Evolutionary conservation across 2,113 vertebrate species (phyloP).

Genomic region (Halichoerus grypus): DNA sequence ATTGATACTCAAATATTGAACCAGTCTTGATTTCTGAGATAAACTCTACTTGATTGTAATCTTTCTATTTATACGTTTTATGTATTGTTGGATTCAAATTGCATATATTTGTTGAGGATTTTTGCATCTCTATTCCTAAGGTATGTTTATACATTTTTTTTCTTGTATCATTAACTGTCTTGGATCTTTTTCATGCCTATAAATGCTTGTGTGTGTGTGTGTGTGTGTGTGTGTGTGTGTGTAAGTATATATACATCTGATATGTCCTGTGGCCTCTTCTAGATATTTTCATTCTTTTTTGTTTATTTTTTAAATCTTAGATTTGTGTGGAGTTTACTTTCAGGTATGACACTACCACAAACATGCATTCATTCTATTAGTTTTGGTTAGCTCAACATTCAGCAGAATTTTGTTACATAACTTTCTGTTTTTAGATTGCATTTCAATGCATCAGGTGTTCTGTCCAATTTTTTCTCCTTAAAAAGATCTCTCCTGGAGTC

Average conservation of each 20-base stretch:
- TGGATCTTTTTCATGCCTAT: neutral
- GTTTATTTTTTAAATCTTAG: neutral
- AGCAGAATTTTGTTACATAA: neutral
- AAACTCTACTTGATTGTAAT: neutral
- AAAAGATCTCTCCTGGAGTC: neutral
- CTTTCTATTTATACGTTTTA: neutral
- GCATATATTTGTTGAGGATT: neutral
- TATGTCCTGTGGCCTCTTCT: neutral
- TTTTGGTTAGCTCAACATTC: neutral
- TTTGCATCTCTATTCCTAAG: neutral
- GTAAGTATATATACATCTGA: neutral
- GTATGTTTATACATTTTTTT: neutral
- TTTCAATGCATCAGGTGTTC: neutral
- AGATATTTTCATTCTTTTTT: neutral
- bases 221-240: neutral
- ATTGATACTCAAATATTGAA: neutral
- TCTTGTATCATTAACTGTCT: too few relatives aligned
- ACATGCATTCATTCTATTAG: neutral
- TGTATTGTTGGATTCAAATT: neutral
- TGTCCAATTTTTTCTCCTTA: neutral
- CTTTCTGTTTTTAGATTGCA: neutral
- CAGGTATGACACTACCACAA: neutral
- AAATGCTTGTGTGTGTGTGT: neutral
- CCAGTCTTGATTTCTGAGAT: neutral
- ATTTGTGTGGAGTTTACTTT: neutral